These are phyloP conservation scores for Chymomyza procnemis DNA, from an alignment of 2,888 invertebrate genomes.

Conservation along the genomic window DNA sequence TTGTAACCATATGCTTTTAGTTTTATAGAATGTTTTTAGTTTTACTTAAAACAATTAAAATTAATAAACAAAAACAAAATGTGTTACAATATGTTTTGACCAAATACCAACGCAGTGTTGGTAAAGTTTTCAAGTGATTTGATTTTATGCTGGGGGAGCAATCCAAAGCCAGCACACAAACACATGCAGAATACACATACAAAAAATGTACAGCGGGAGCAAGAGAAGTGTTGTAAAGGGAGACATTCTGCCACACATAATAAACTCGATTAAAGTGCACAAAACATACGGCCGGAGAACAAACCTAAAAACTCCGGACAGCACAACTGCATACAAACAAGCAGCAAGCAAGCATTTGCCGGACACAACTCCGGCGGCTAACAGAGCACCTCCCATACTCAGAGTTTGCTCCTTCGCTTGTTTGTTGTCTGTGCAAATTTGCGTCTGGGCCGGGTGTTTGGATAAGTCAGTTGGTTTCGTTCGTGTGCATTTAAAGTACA, in stretches of 20 bases:
- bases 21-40: slow-evolving; percentile 13
- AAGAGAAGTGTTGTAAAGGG: slow-evolving; percentile 9
- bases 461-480: slow-evolving; percentile 37
- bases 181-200: slow-evolving; percentile 2
- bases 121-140: slow-evolving; percentile 51
- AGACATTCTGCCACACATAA: slow-evolving; percentile 38
- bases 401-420: not conserved
- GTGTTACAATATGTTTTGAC: not conserved
- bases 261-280: slow-evolving; percentile 67
- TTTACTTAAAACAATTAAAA: slow-evolving; percentile 56
- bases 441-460: not conserved
- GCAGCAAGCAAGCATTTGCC: slow-evolving; percentile 30
- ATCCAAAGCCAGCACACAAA: not conserved
- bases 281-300: slow-evolving; percentile 58
- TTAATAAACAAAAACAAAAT: slow-evolving; percentile 40
- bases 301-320: slow-evolving; percentile 27
- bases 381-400: not conserved
- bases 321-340: slow-evolving; percentile 8
- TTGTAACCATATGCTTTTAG: slow-evolving; percentile 3
- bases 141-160: slow-evolving; percentile 14
- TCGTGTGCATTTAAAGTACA: slow-evolving; percentile 62
- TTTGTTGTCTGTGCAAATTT: slow-evolving; percentile 16
- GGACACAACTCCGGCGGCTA: slow-evolving; percentile 48
- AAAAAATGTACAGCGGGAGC: not conserved
- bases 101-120: slow-evolving; percentile 30